Base-by-base conservation (phyloP, 2,888 invertebrate genomes). In the Scaptomyza reducta region DNA sequence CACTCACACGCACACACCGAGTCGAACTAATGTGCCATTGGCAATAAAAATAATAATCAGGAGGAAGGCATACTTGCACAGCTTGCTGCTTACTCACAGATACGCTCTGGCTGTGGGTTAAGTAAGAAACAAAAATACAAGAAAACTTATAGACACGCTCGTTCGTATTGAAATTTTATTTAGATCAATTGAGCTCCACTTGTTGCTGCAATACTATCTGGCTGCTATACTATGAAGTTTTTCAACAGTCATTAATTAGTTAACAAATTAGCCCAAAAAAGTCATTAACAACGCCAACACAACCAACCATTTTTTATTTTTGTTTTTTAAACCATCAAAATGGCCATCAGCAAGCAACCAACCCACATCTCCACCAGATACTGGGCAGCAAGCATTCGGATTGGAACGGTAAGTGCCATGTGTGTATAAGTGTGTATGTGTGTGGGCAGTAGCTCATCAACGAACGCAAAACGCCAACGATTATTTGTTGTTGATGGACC, bases 241-340 rank as follows among this genome's bases (percentile, higher is more conserved):
- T 14, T 31, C 56, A 41, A 71, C 50, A 55, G 65, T 57, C 33
- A 42, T 46, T 77, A 73, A 80, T 80, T 77, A 46, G 27, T 41
- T 61, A 40, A 33, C 41, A 74, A 77, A 57, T 60, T 47, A 29
- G 57, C 18, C 74, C 51, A 45, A 44, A 14, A 47, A 61, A 64
- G 73, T 73, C 80, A 79, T 85, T 82, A 85, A 42, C 54, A 40
- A 84, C 76, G 84, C 83, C 83, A 82, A 83, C 85, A 55, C 64
- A 54, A 14, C 56, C 47, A 40, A 41, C 44, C 35, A 60, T 44
- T 56, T 44, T 31, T 50, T 13, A 0, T 31, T 31, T 31, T 11
- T 31, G 6, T 35, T 35, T 35, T 35, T 7, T 7, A 1, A 51
- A 45, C 41, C 66, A 51, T 53, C 87, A 85, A 79, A 85, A 79